Conservation (phyloP, 2,113 vertebrate species). For the Epinephelus fuscoguttatus region DNA sequence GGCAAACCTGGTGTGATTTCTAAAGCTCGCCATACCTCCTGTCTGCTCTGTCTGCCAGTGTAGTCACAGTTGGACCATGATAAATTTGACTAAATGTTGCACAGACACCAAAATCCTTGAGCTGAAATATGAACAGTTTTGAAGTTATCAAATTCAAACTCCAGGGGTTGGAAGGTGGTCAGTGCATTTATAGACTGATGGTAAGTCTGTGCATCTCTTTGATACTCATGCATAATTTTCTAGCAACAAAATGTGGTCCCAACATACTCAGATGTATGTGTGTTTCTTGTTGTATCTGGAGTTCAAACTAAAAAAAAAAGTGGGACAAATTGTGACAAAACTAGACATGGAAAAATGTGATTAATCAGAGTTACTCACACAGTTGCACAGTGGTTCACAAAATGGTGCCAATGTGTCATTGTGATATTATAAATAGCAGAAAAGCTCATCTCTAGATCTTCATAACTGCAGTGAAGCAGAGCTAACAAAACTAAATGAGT, state of each 20-base stretch:
- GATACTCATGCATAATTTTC: background rate
- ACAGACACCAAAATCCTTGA: background rate
- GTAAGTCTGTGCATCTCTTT: background rate
- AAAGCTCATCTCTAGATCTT: background rate
- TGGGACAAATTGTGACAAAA: background rate
- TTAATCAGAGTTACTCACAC: background rate
- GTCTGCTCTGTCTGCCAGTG: background rate
- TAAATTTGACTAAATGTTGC: constrained; percentile 1
- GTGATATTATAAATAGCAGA: constrained; percentile 4
- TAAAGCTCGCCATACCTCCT: background rate
- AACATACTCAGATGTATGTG: background rate
- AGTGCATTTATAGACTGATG: background rate
- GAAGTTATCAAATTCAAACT: background rate
- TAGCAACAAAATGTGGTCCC: background rate
- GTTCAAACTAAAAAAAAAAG: background rate
- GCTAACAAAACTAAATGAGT: background rate
- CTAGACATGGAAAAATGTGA: background rate
- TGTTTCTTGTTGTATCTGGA: background rate
- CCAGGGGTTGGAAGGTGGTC: background rate
- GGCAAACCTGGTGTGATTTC: background rate
- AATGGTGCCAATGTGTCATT: background rate
- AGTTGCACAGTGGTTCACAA: background rate
- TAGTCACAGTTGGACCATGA: background rate
- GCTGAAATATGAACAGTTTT: background rate
- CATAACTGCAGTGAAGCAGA: background rate